Evolutionary conservation across 1,140 invertebrate genomes (phyloP), one percentile per base, ranked within the genome.

Genomic region (Diachasmimorpha longicaudata): DNA sequence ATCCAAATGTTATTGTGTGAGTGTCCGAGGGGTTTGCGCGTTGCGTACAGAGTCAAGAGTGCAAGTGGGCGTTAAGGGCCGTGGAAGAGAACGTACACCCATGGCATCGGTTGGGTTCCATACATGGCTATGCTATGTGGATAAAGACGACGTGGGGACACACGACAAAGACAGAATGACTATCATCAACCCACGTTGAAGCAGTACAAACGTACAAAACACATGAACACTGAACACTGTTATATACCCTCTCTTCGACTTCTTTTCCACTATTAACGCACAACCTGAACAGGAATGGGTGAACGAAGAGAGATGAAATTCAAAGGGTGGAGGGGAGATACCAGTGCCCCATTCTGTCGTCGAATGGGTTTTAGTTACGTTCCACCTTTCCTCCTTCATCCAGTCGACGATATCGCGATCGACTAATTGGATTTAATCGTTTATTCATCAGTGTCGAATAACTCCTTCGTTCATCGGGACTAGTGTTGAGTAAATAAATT

Each of bases 111-210:
- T 76, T 46, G 70, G 82, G 87, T 88, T 83, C 87, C 87, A 87
- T 88, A 89, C 85, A 89, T 88, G 87, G 87, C 82, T 86, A 88
- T 88, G 86, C 84, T 87, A 88, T 88, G 87, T 88, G 85, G 85
- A 86, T 86, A 86, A 82, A 75, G 66, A 75, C 44, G 66, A 69
- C 16, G 48, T 52, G 58, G 58, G 23, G 58, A 25, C 58, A 55
- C n/a, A 63, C 68, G 81, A 85, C 39, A 70, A 52, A 63, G 73
- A 81, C 81, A 69, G 79, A 80, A 80, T 63, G 16, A 63, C 31
- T 25, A 63, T 63, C 23, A 63, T 63, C 80, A 82, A 77, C 78
- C 79, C 79, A 82, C 79, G 77, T 79, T 58, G 74, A 81, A 78
- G 82, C 48, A 19, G 48, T 52, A 16, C 48, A 52, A 52, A 52